Base-by-base conservation (phyloP, 2,797 vertebrate species). In the Oophaga sylvatica region DNA sequence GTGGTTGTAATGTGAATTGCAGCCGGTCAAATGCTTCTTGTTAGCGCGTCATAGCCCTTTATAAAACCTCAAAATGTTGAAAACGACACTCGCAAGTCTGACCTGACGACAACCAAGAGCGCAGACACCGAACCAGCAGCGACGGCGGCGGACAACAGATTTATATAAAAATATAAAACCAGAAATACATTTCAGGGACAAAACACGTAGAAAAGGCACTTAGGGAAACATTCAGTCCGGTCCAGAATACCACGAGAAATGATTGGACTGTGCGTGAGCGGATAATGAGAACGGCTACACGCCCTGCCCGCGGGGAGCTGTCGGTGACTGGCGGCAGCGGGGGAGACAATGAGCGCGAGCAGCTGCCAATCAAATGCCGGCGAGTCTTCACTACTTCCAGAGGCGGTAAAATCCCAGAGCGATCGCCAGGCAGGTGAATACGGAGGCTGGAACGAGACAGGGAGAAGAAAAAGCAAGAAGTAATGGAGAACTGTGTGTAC, bases 371-470 rank as follows among this genome's bases (percentile, higher is more conserved):
- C 48, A 75, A 26, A 29, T 48, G 31, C 80, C 16, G 48, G 26
- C 7, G 22, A 59, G 16, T 45, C 31, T 59, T 17, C 11, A 45
- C 95, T 94, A 96, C 85, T 96, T 97, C 97, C 97, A 99, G 85
- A 98, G 90, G n/a, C 97, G 92, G 87, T 99, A 98, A 91, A 98
- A 95, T 70, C 97, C 97, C 92, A 99, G 90, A 11, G 96, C 95
- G 90, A 99, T 95, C 20, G 96, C 97, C n/a, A 99, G 94, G 92
- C 97, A 99, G 83, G 96, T 95, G 92, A 99, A 99, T 19, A 99
- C 94, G 0, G 97, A 97, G 0, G 95, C 98, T 99, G 95, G 19
- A 87, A 53, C 48, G 11, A 84, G 16, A 78, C 90, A 3, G 82
- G 82, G 53, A 41, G 3, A 20, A 48, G 35, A 87, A 19, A 59